These are phyloP conservation scores for Edolisoma coerulescens DNA, from an alignment of 2,113 vertebrate genomes.

Conservation along the genomic window DNA sequence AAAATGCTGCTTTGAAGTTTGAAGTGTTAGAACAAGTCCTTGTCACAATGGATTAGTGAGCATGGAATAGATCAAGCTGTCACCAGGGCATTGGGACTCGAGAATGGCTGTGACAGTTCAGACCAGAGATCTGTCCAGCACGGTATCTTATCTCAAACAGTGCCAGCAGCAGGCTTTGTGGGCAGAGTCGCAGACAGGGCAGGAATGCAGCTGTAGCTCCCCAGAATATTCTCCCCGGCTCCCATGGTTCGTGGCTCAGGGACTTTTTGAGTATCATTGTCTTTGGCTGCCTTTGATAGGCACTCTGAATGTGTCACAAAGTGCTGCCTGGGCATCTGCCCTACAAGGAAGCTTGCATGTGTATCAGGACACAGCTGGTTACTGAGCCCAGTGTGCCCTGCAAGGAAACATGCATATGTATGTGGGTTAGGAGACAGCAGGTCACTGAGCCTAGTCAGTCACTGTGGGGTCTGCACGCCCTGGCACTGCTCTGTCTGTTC, in stretches of 20 bases:
- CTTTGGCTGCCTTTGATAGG: neutral
- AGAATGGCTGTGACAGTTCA: neutral
- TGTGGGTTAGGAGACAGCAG: neutral
- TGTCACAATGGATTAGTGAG: conserved; percentile 25
- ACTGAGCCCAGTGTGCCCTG: neutral
- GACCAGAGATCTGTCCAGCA: neutral
- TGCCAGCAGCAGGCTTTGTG: neutral
- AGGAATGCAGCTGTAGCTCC: neutral
- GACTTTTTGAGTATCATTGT: neutral
- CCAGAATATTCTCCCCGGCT: fast-evolving
- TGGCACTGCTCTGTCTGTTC: neutral
- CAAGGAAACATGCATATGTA: neutral
- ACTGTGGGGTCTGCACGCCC: fast-evolving
- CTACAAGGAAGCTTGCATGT: neutral
- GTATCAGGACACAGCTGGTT: neutral
- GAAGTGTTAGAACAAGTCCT: neutral
- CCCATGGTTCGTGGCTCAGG: neutral
- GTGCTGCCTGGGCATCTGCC: neutral
- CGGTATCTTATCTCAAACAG: neutral
- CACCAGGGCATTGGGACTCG: neutral
- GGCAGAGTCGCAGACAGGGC: neutral
- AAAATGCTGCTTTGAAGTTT: neutral
- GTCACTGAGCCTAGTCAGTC: neutral
- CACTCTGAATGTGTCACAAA: neutral
- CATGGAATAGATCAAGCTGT: neutral